These are phyloP conservation scores for Ictalurus furcatus DNA, from an alignment of 2,113 vertebrate species.

Conservation along the genomic window DNA sequence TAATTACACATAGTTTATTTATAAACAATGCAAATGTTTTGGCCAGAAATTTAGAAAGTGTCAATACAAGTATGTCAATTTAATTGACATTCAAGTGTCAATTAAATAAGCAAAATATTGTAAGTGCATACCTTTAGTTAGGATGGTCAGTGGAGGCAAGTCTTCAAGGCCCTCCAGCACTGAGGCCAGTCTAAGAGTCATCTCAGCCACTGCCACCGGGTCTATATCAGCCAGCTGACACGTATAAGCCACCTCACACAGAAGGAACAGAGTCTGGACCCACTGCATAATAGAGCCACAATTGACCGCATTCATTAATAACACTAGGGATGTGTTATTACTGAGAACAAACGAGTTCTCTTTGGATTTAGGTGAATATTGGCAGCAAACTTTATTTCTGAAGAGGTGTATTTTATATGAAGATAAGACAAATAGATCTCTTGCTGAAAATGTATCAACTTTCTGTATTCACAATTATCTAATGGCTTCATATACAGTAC, in stretches of 20 bases:
- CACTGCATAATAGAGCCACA: slow-evolving; percentile 72
- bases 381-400: neutral
- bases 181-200: slow-evolving; percentile 72
- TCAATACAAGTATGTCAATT: too few species aligned
- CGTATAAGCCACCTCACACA: slow-evolving; percentile 79
- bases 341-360: neutral
- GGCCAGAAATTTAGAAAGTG: neutral
- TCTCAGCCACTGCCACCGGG: slow-evolving; percentile 76
- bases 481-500: neutral
- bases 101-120: neutral
- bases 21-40: neutral
- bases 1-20: neutral
- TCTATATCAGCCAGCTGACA: slow-evolving; percentile 70
- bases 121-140: slow-evolving; percentile 63
- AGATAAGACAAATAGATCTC: neutral
- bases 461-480: neutral
- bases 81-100: neutral
- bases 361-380: neutral
- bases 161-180: slow-evolving; percentile 78
- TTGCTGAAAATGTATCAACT: neutral
- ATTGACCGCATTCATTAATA: neutral
- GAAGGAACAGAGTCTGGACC: slow-evolving; percentile 78
- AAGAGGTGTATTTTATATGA: neutral
- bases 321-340: neutral
- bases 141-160: slow-evolving; percentile 38